Evolutionary conservation across 2,797 vertebrate genomes (phyloP).

Genomic region (Hypotaenidia philippensis): DNA sequence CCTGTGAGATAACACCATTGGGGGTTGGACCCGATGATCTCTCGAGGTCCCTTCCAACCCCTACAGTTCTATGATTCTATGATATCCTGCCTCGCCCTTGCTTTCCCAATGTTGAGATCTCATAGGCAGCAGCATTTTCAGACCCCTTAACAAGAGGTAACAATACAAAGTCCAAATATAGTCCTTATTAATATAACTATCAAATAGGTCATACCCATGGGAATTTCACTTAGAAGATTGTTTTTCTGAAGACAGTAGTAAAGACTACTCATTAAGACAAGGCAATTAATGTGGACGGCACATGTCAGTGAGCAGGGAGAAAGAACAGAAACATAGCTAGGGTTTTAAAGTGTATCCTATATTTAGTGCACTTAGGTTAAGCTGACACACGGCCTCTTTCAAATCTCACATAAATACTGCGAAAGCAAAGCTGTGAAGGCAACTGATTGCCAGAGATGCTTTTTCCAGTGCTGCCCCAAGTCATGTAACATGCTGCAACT

Average conservation of each 20-base stretch:
- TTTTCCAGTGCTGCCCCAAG: not conserved
- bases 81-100: not conserved
- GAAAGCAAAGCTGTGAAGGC: not conserved
- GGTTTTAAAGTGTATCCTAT: not conserved
- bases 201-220: accelerated
- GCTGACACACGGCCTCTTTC: not conserved
- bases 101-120: accelerated
- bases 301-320: not conserved
- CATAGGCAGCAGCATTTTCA: accelerated
- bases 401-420: not conserved
- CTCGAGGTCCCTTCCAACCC: too few relatives aligned
- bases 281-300: accelerated
- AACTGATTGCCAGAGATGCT: not conserved
- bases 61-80: not conserved
- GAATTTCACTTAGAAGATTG: too few relatives aligned
- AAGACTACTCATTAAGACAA: not conserved
- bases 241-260: not conserved
- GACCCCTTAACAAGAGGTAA: not conserved
- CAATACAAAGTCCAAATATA: not conserved
- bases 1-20: accelerated
- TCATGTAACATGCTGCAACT: not conserved
- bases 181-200: not conserved
- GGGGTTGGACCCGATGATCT: too few relatives aligned
- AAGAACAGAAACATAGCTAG: not conserved
- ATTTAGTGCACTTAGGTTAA: not conserved